Evolutionary conservation across 2,797 vertebrate genomes (phyloP).

Genomic region (Brachyrhaphis roseni): DNA sequence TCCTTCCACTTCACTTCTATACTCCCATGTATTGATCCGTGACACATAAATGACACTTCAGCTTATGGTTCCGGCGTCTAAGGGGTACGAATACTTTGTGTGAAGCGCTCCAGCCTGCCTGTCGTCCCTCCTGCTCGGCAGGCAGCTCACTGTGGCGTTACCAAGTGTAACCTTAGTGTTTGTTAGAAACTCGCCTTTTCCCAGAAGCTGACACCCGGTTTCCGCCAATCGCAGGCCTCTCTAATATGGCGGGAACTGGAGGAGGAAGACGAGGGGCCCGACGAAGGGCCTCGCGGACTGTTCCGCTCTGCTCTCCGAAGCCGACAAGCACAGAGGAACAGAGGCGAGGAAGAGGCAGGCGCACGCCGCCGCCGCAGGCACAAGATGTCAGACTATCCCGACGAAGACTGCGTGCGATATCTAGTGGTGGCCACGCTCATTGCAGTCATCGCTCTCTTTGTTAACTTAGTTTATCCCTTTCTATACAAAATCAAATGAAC

Average conservation of each 20-base stretch:
- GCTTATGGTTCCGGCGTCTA: not conserved
- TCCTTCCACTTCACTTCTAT: not conserved
- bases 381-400: conserved; percentile 80
- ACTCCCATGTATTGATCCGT: not conserved
- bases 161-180: conserved; percentile 49
- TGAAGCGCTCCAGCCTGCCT: not conserved
- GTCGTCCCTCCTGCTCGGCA: conserved; percentile 9
- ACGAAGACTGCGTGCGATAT: conserved; percentile 90
- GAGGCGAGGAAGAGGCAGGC: conserved; percentile 74
- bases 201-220: conserved; percentile 93
- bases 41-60: not conserved
- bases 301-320: conserved; percentile 68
- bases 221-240: conserved; percentile 99
- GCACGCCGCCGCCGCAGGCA: conserved; percentile 61
- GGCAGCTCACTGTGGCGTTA: conserved; percentile 13
- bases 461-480: conserved; percentile 91
- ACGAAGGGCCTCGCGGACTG: conserved; percentile 61
- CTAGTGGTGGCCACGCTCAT: conserved; percentile 91
- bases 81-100: not conserved
- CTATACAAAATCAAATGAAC: conserved; percentile 85
- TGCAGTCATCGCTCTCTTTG: conserved; percentile 88
- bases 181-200: conserved; percentile 72
- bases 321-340: conserved; percentile 51
- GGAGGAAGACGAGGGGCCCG: conserved; percentile 89
- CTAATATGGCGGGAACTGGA: conserved; percentile 99